Conservation (phyloP, 2,113 vertebrate species). For the Lophius piscatorius region DNA sequence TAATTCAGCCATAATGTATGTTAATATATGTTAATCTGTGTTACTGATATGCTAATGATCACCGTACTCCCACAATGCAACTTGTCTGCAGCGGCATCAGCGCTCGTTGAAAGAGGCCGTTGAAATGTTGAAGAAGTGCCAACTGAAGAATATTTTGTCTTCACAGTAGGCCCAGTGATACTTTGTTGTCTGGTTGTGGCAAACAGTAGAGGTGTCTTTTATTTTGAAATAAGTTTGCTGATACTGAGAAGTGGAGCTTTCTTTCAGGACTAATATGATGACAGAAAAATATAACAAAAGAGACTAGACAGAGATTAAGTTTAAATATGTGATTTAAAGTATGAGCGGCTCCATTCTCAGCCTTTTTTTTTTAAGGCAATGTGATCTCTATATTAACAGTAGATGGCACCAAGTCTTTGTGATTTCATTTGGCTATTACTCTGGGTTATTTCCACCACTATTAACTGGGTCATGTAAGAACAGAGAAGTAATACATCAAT, state of each 20-base stretch:
- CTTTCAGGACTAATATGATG: not conserved
- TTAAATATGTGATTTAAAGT: not conserved
- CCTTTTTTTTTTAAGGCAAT: constrained; percentile 22
- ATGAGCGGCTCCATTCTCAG: not conserved
- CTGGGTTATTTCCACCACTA: constrained; percentile 16
- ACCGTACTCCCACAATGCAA: constrained; percentile 74
- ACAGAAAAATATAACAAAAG: not conserved
- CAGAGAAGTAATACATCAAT: not conserved
- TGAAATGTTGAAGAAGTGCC: constrained; percentile 49
- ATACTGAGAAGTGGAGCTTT: not conserved
- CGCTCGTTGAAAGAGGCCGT: constrained; percentile 51
- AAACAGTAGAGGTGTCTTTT: constrained; percentile 2
- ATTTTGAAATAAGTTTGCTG: not conserved
- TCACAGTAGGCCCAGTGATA: constrained; percentile 8
- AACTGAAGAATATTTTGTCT: constrained; percentile 30
- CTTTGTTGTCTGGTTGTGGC: constrained; percentile 8
- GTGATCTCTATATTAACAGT: constrained; percentile 75
- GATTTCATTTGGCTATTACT: constrained; percentile 40
- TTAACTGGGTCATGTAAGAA: constrained; percentile 21
- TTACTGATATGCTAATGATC: constrained; percentile 81
- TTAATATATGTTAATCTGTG: constrained; percentile 83
- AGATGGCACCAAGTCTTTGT: constrained; percentile 82
- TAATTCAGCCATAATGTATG: constrained; percentile 78
- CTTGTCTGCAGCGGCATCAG: constrained; percentile 55
- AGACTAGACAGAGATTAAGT: not conserved